Base-by-base conservation (phyloP, 2,888 invertebrate genomes). In the Meteorus colon region DNA sequence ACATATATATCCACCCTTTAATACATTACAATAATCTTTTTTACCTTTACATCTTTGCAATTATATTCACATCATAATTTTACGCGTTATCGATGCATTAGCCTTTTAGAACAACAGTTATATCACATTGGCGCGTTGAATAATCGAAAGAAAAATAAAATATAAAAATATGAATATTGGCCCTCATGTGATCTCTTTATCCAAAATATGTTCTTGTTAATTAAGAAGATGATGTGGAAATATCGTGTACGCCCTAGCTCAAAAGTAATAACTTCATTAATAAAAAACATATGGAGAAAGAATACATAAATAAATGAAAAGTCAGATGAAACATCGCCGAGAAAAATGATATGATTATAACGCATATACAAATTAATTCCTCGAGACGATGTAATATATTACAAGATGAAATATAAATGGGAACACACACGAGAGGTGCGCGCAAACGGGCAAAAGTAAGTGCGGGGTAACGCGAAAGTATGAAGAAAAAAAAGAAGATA, bases 401-500 rank as follows among this genome's bases (percentile, higher is more conserved):
- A 41, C 0, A 41, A 16, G 31, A 24, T 37, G 66, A 59, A 45
- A 60, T 8, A 69, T 55, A 45, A 63, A 62, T 62, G 67, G 4
- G 45, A 51, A 24, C 16, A 69, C 41, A 55, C 24, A 19, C 8
- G 55, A 19, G 55, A 19, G 6, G 48, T n/a, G 48, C n/a, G 16
- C n/a, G 14, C 6, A 70, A 62, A 48, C 31, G 16, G 60, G 60
- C 12, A 41, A 66, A 24, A 31, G n/a, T 68, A 31, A 34, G 5
- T 27, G n/a, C 31, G 24, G 27, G 8, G 12, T 19, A 31, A 19
- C 37, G 55, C 59, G 31, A 69, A 37, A 55, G 55, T 31, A 34
- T 29, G 37, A 68, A 37, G 31, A 27, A 41, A 73, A 19, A 37
- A 55, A 34, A 24, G 24, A 67, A 55, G 45, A 31, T 34, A 73